Evolutionary conservation across 2,888 invertebrate genomes (phyloP).

Genomic region (Scrobipalpa atriplicella): DNA sequence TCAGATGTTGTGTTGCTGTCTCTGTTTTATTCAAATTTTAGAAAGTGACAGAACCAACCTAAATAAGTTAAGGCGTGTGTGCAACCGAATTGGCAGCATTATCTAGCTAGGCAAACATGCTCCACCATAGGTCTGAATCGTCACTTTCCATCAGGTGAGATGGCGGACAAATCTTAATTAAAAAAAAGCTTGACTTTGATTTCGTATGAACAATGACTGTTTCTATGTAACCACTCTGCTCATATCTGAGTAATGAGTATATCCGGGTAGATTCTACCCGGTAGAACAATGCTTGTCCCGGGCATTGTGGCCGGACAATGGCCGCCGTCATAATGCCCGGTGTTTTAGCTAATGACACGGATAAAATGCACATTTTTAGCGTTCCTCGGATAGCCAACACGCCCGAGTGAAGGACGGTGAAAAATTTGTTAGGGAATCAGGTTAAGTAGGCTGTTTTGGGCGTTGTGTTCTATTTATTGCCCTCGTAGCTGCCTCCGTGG

Average conservation of each 20-base stretch:
- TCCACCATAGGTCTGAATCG: too few species aligned
- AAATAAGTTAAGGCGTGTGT: too few species aligned
- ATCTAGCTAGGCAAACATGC: too few species aligned
- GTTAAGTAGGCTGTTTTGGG: constrained; percentile 1
- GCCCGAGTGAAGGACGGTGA: not conserved
- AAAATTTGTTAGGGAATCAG: constrained; percentile 4
- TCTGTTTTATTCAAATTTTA: too few species aligned
- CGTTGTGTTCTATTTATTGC: not conserved
- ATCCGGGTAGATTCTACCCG: constrained; percentile 14
- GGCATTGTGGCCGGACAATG: constrained; percentile 13
- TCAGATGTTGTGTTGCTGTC: too few species aligned
- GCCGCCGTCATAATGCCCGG: constrained; percentile 17
- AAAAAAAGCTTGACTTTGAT: too few species aligned
- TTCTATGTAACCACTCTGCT: not conserved
- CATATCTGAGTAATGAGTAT: constrained; percentile 14
- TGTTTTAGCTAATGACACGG: constrained; percentile 21
- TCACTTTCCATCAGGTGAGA: too few species aligned
- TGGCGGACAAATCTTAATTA: too few species aligned
- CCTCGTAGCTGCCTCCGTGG: not conserved
- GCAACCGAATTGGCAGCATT: too few species aligned
- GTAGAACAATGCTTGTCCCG: constrained; percentile 15
- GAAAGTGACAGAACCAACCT: too few species aligned
- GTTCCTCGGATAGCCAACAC: not conserved
- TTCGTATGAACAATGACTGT: too few species aligned
- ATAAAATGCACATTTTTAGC: constrained; percentile 24